Base-by-base conservation (phyloP, 1,140 invertebrate genomes). In the Eubasilissa regina region DNA sequence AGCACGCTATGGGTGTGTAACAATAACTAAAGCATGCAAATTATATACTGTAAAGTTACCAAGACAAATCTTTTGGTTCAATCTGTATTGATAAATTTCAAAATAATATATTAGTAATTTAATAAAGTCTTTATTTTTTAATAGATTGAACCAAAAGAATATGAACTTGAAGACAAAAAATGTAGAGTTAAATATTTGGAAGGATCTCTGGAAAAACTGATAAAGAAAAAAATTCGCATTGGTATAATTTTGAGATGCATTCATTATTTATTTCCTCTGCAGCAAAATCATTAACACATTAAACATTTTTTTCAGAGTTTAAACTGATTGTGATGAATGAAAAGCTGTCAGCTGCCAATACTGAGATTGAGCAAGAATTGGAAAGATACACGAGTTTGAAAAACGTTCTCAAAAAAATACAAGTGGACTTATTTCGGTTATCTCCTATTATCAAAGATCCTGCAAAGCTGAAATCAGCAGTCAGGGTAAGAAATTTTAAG, bases 91-190 rank as follows among this genome's bases (percentile, higher is more conserved):
- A 88, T 62, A 21, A 64, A 25, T 64, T 43, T 64, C 15, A 48
- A 47, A 73, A 9, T 51, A 48, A 70, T 74, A 13, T 51, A 19
- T 82, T 89, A 6, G 25, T 35, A 35, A 6, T 35, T 35, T 35
- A 35, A 3, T n/a, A n/a, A 35, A 35, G 25, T 91, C 91, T 72
- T 75, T 70, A 25, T 78, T 43, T n/a, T 62, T 64, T 91, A 92
- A 88, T 93, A 97, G 87, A 95, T 97, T 83, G 94, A 97, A 84
- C 95, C 95, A 0, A 91, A 94, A 79, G 95, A 97, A 82, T 87
- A 90, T 48, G 93, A 93, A 83, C 97, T 97, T 58, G 92, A 93
- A 84, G 93, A 94, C 58, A 93, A 95, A 87, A 94, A 94, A 81
- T 91, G 94, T 51, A 94, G 95, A 85, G 95, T 96, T 56, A 89